Percentiles rank a stretch among this genome's conserved stretches.
phyloP scores from a whole-genome alignment of 2,797 vertebrate genomes.

The Myiotriccus ornatus region DNA sequence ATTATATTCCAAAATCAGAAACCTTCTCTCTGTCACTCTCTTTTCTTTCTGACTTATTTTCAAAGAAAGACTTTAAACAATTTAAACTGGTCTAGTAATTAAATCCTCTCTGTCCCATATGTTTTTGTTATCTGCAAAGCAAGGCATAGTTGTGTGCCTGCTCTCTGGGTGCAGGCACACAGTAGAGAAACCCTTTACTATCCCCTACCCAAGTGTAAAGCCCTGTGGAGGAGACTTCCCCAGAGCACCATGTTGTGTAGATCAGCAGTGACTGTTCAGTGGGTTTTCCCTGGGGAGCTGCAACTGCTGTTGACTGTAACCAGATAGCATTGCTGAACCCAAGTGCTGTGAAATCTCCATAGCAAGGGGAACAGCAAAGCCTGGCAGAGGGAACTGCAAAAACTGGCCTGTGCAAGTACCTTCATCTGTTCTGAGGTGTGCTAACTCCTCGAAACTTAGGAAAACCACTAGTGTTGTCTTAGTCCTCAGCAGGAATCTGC shows the following conservation, averaged over 20 bases:
- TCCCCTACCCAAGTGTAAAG: background rate
- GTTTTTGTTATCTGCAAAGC: background rate
- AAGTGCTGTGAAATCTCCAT: background rate
- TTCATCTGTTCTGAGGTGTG: background rate
- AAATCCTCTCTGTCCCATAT: background rate
- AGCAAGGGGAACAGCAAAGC: background rate
- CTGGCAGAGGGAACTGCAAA: background rate
- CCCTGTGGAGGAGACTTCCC: background rate
- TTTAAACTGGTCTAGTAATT: background rate
- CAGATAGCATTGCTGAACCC: background rate
- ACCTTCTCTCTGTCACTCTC: background rate
- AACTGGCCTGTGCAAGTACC: accelerated
- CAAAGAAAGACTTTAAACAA: background rate
- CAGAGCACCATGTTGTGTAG: background rate
- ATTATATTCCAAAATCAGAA: background rate
- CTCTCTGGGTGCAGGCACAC: background rate
- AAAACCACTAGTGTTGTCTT: background rate
- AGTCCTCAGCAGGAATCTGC: background rate
- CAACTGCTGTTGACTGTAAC: background rate
- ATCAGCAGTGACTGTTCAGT: background rate
- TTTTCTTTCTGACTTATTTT: background rate
- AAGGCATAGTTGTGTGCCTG: background rate
- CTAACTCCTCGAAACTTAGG: background rate
- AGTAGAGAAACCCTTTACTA: background rate
- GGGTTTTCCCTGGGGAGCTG: background rate